phyloP scores from a whole-genome alignment of 2,888 invertebrate genomes.

The Eupithecia pulchellata region DNA sequence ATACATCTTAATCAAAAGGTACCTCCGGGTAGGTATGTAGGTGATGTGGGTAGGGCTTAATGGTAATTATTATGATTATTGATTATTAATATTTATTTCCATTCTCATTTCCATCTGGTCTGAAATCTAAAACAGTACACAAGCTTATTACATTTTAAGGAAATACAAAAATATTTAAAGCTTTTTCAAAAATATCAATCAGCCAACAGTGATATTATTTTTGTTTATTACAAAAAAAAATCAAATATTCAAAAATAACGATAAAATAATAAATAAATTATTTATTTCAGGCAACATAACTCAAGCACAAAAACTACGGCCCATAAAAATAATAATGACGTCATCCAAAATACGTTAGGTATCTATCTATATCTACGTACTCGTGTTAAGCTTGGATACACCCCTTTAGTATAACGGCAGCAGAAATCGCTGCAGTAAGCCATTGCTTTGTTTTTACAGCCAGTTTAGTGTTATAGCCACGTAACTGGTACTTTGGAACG shows the following conservation, averaged over 20 bases:
- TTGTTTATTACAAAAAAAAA: not conserved
- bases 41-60: too few relatives aligned
- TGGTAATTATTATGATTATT: too few relatives aligned
- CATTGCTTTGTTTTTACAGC: conserved; percentile 41
- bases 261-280: too few relatives aligned
- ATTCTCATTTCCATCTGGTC: not conserved
- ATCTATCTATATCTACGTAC: not conserved
- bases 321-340: too few relatives aligned
- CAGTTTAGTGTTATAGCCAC: conserved; percentile 39
- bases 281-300: too few relatives aligned
- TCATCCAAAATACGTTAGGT: conserved; percentile 9
- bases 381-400: conserved; percentile 21
- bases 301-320: too few relatives aligned
- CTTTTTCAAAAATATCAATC: not conserved
- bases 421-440: conserved; percentile 39
- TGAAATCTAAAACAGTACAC: not conserved
- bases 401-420: conserved; percentile 27
- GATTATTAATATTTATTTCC: too few relatives aligned
- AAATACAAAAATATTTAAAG: not conserved
- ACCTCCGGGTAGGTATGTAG: too few relatives aligned
- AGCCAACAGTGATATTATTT: not conserved
- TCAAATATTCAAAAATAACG: not conserved
- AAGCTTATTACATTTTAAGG: conserved; percentile 1
- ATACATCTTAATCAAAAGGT: too few relatives aligned
- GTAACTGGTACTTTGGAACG: conserved; percentile 44